These are phyloP conservation scores for Hyalella azteca DNA, from an alignment of 2,888 invertebrate species.

Conservation along the genomic window DNA sequence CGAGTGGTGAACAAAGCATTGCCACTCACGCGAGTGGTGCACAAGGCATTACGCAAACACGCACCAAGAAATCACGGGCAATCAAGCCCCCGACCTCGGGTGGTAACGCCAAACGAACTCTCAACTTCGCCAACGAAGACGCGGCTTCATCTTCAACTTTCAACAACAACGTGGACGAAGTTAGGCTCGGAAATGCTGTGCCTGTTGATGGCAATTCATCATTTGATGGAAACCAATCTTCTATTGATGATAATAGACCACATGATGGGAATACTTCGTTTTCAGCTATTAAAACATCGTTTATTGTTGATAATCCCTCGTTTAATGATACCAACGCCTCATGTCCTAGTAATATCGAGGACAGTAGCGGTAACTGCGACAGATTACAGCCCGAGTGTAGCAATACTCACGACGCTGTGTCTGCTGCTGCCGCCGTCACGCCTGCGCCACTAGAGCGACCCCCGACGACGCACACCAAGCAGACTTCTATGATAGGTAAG, in stretches of 20 bases:
- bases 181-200: neutral
- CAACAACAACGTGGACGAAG: neutral
- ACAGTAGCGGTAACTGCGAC: neutral
- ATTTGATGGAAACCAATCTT: too few relatives aligned
- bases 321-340: neutral
- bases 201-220: neutral
- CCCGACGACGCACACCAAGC: neutral
- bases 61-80: neutral
- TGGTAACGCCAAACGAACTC: neutral
- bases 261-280: neutral
- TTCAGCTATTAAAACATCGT: neutral
- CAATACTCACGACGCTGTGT: neutral
- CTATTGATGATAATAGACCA: too few relatives aligned
- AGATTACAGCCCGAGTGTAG: neutral
- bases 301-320: neutral
- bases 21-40: neutral
- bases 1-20: neutral
- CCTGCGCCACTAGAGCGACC: neutral
- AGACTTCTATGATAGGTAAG: slow-evolving; percentile 21
- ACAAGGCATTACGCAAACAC: neutral
- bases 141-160: neutral
- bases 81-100: neutral
- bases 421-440: neutral
- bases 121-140: neutral
- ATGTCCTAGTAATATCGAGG: neutral